A percentile compares a stretch with the other conserved stretches of the same genome.
Conservation (phyloP, 1,140 invertebrate species). For the Parapsyche elsis region DNA sequence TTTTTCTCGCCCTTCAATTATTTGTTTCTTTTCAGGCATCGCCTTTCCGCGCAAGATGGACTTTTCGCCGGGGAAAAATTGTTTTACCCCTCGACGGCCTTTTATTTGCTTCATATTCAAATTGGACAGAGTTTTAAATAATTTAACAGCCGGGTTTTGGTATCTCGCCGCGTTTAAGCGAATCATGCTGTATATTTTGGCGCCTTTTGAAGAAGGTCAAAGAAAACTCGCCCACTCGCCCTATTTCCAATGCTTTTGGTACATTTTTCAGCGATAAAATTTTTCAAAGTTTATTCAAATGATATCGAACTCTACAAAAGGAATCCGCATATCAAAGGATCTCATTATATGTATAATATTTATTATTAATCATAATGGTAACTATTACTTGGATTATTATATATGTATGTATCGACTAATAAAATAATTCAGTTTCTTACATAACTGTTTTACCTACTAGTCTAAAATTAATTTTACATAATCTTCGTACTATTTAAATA, state of each 20-base stretch:
- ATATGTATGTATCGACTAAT: too few species aligned
- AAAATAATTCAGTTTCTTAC: too few species aligned
- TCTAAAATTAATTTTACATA: too few species aligned
- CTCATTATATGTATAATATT: too few species aligned
- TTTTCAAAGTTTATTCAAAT: too few species aligned
- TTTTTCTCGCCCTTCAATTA: slow-evolving; percentile 51
- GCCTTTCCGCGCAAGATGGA: background rate
- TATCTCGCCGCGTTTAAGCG: background rate
- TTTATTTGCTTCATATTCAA: slow-evolving; percentile 53
- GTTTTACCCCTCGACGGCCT: slow-evolving; percentile 14
- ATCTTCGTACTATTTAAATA: too few species aligned
- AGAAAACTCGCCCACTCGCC: background rate
- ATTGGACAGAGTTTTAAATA: slow-evolving; percentile 51
- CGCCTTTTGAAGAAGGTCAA: background rate
- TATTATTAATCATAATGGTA: too few species aligned
- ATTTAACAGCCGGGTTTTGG: slow-evolving; percentile 27
- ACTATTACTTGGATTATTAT: too few species aligned
- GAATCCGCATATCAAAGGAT: too few species aligned
- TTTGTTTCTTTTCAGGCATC: slow-evolving; percentile 43
- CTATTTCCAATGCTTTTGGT: background rate
- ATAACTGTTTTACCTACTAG: too few species aligned
- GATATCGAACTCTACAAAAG: too few species aligned
- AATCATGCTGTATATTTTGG: background rate
- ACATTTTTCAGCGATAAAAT: too few species aligned
- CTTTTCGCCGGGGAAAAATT: slow-evolving; percentile 24